Percentiles rank a stretch among this genome's conserved stretches.
Evolutionary conservation across 2,113 vertebrate genomes (phyloP).

Genomic region (Ciconia boyciana): DNA sequence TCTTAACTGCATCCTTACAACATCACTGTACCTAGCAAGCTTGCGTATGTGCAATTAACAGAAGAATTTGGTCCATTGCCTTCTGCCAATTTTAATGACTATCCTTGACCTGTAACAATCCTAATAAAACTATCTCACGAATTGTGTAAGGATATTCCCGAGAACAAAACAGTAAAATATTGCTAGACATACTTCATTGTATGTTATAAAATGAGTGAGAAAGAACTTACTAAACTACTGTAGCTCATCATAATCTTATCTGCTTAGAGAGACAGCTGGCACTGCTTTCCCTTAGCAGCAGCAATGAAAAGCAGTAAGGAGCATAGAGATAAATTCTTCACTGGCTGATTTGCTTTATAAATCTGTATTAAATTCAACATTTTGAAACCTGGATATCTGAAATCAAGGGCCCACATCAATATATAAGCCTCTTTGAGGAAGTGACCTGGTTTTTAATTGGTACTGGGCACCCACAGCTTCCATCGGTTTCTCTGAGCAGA

Average conservation of each 20-base stretch:
- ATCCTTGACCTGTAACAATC: conserved; percentile 49
- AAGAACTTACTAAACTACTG: not conserved
- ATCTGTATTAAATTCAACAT: not conserved
- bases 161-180: conserved; percentile 42
- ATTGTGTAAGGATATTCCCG: not conserved
- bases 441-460: not conserved
- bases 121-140: conserved; percentile 47
- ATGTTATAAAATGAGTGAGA: conserved; percentile 50
- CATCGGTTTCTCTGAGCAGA: not conserved
- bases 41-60: not conserved
- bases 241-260: conserved; percentile 4
- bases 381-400: not conserved
- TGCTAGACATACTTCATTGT: conserved; percentile 19
- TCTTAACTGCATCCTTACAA: not conserved
- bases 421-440: not conserved
- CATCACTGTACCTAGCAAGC: not conserved
- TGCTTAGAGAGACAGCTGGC: not conserved
- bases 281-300: not conserved
- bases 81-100: not conserved
- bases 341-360: not conserved
- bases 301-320: not conserved
- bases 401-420: not conserved
- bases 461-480: not conserved
- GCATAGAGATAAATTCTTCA: not conserved
- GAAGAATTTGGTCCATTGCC: not conserved